Base-by-base conservation (phyloP, 2,888 invertebrate genomes). In the Phengaris alcon region DNA sequence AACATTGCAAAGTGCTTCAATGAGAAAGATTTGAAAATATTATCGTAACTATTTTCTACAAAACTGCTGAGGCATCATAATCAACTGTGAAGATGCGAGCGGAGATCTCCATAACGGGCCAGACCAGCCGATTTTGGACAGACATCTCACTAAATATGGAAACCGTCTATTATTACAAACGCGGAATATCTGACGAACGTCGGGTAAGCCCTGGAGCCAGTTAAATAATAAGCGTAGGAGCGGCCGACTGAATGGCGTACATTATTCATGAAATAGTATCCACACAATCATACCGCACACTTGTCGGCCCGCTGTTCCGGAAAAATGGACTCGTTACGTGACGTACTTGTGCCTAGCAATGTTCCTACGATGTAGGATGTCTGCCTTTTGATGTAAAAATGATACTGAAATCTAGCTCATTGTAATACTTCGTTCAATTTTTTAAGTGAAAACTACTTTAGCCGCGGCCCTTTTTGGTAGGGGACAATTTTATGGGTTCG, bases 241-340 rank as follows among this genome's bases (percentile, higher is more conserved):
- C 54, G 72, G 72, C 72, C 72, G 72, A n/a, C 22, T 72, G 52
- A 72, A 72, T 54, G 72, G 72, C 72, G 54, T 72, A 22, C 72
- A 72, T 72, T 72, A 72, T 72, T 72, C 72, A 72, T 72, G 72
- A 72, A 72, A 72, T 22, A 72, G 72, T 52, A 72, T 72, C 72
- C 72, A 22, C 72, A 52, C 72, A 72, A 72, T 72, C 54, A 72
- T 72, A 70, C 51, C 48, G 70, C 35, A 13, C 54, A 35, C 72
- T 72, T 22, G 72, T 72, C 52, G n/a, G 72, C 35, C 13, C 54
- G 54, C 54, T 54, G 22, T 54, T 22, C 72, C 72, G 72, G 51
- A 52, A 70, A 48, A 64, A 64, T 64, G 2, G 35, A 64, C 64
- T 64, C 64, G 13, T 64, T 44, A 64, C 64, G 64, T 64, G 12